Percentiles rank a stretch among this genome's conserved stretches.
Conservation (phyloP, 2,888 invertebrate genomes). For the Lymantria dispar region DNA sequence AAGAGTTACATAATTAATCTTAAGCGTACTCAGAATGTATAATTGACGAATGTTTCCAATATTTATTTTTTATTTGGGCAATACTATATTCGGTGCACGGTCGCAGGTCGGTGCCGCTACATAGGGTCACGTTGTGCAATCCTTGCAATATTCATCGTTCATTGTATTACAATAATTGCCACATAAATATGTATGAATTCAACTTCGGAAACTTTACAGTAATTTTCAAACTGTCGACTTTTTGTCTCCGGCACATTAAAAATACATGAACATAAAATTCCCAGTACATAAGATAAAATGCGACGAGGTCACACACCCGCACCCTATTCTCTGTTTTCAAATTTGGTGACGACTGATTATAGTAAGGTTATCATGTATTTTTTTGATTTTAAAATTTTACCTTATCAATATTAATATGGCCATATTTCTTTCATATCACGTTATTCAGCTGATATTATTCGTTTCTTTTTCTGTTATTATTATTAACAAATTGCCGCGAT, state of each 20-base stretch:
- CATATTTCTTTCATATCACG: too few species aligned
- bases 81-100: conserved; percentile 34
- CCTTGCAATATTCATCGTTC: conserved; percentile 64
- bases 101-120: conserved; percentile 28
- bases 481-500: too few species aligned
- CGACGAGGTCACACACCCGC: conserved; percentile 41
- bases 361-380: background rate
- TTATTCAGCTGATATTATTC: too few species aligned
- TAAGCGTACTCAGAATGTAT: conserved; percentile 5
- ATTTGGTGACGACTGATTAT: conserved; percentile 27
- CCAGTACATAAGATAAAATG: conserved; percentile 43
- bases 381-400: background rate
- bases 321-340: conserved; percentile 26
- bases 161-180: conserved; percentile 74
- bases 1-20: background rate
- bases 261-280: conserved; percentile 58
- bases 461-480: too few species aligned
- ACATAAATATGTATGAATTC: conserved; percentile 74
- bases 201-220: conserved; percentile 55
- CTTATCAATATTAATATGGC: background rate
- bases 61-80: conserved; percentile 27
- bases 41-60: conserved; percentile 14
- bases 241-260: conserved; percentile 67
- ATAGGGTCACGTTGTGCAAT: conserved; percentile 52
- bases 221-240: conserved; percentile 66